A percentile compares a stretch with the other conserved stretches of the same genome.
phyloP scores from a whole-genome alignment of 2,797 vertebrate species.

The Sebastes itinus region DNA sequence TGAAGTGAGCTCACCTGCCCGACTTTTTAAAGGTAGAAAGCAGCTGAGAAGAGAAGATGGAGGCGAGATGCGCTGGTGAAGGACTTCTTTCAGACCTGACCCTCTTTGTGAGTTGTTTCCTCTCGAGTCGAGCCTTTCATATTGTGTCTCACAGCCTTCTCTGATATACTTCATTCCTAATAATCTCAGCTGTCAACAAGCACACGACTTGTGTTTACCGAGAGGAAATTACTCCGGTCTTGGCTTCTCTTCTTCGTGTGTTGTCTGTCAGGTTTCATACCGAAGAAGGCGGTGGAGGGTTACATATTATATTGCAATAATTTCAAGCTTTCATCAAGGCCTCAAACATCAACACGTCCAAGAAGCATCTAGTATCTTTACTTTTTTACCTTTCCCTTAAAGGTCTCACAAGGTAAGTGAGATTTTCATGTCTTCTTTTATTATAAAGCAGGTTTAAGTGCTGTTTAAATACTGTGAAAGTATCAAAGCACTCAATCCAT shows the following conservation, averaged over 20 bases:
- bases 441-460: too few species aligned
- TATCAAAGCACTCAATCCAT: too few species aligned
- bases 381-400: background rate
- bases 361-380: background rate
- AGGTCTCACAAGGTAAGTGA: too few species aligned
- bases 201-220: background rate
- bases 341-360: background rate
- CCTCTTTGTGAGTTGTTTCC: background rate
- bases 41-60: background rate
- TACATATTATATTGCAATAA: background rate
- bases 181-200: background rate
- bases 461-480: too few species aligned
- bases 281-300: background rate
- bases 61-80: background rate
- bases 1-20: conserved; percentile 30
- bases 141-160: background rate
- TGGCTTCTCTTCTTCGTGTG: background rate
- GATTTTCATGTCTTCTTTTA: too few species aligned
- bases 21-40: conserved; percentile 1
- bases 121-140: background rate
- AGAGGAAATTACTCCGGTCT: background rate
- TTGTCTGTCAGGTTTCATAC: background rate
- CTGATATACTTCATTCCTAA: background rate
- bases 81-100: background rate
- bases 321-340: background rate